Conservation (phyloP, 2,113 vertebrate genomes). For the Aldabrachelys gigantea region DNA sequence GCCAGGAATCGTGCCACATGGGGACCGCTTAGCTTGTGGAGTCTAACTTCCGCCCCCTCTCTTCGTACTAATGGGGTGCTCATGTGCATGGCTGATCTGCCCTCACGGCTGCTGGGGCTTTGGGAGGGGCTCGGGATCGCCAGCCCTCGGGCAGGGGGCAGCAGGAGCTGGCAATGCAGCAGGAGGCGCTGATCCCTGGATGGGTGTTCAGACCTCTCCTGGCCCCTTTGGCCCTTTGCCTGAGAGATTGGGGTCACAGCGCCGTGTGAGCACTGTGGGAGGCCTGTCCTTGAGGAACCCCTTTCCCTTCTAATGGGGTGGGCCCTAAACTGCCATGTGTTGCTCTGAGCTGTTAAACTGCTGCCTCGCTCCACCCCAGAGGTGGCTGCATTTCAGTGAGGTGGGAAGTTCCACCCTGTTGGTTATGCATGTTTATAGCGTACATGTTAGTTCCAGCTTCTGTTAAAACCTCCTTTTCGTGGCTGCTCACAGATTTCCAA, state of each 20-base stretch:
- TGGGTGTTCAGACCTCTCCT: background rate
- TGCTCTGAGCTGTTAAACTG: background rate
- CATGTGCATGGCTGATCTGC: background rate
- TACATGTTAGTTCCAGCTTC: background rate
- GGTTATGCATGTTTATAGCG: background rate
- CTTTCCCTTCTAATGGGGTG: background rate
- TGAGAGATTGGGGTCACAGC: background rate
- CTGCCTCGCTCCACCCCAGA: background rate
- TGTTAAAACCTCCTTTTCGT: background rate
- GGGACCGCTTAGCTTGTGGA: background rate
- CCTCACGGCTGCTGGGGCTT: background rate
- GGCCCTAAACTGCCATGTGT: background rate
- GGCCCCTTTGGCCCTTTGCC: accelerated
- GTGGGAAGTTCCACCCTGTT: background rate
- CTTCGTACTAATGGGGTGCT: conserved; percentile 46
- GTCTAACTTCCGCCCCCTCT: conserved; percentile 34
- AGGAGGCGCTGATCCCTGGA: background rate
- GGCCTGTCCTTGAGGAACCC: background rate
- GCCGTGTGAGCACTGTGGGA: background rate
- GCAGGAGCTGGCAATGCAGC: background rate
- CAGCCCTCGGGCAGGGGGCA: background rate
- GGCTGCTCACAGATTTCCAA: background rate
- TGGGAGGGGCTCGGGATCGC: background rate
- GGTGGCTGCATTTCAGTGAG: background rate
- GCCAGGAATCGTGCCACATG: too few relatives aligned